phyloP scores from a whole-genome alignment of 23 tunicate genomes.

The Pegea sp. region DNA sequence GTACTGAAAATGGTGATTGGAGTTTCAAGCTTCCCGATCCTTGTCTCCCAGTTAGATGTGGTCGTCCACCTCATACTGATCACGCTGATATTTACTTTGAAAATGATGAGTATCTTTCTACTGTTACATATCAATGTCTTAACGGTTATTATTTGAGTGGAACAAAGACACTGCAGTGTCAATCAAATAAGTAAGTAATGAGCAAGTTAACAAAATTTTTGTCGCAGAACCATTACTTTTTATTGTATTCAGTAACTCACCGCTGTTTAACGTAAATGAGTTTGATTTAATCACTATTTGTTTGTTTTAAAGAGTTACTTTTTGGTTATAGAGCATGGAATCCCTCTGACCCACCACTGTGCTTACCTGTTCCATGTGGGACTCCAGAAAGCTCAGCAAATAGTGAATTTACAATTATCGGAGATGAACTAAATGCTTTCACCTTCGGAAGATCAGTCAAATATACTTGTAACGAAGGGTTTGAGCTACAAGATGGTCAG shows the following conservation, averaged over 20 bases:
- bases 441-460: slow-evolving; percentile 13
- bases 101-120: no score
- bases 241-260: not conserved
- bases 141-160: slow-evolving; percentile 30
- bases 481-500: slow-evolving; percentile 11
- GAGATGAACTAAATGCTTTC: slow-evolving; percentile 1
- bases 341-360: slow-evolving; percentile 4
- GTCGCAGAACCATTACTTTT: not conserved
- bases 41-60: slow-evolving; percentile 41
- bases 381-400: slow-evolving; percentile 8
- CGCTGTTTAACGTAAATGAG: not conserved
- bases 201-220: not conserved
- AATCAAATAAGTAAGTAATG: slow-evolving; percentile 16
- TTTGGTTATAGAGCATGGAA: slow-evolving; percentile 23
- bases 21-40: slow-evolving; percentile 2
- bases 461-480: slow-evolving; percentile 44
- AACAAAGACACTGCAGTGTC: slow-evolving; percentile 3
- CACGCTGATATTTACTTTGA: no score
- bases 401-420: slow-evolving; percentile 7
- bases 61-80: slow-evolving; percentile 6
- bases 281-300: no score
- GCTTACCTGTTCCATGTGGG: slow-evolving; percentile 30
- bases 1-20: slow-evolving; percentile 19
- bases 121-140: slow-evolving; percentile 12
- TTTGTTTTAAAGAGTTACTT: no score